A percentile compares a stretch with the other conserved stretches of the same genome.
Evolutionary conservation across 1,140 invertebrate genomes (phyloP).

Genomic region (Drosophila albomicans): DNA sequence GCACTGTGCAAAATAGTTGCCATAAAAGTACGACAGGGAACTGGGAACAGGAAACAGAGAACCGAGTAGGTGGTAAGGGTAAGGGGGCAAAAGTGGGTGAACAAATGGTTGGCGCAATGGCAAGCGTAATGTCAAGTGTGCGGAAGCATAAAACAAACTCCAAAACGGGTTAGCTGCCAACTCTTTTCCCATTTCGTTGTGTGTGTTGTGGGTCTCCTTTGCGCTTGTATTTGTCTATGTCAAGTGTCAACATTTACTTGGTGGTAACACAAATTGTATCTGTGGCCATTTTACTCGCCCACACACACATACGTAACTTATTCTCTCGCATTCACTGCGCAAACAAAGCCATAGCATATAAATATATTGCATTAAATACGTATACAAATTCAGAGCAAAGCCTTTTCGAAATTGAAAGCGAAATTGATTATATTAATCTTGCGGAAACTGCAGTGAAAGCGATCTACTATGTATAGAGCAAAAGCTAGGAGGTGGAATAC

Average conservation of each 20-base stretch:
- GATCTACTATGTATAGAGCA: not conserved
- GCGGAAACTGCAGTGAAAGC: not conserved
- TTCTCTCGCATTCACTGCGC: slow-evolving; percentile 19
- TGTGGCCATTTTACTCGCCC: slow-evolving; percentile 69
- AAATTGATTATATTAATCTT: slow-evolving; percentile 5
- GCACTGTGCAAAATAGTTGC: slow-evolving; percentile 21
- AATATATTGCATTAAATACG: slow-evolving; percentile 9
- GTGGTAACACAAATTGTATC: slow-evolving; percentile 81
- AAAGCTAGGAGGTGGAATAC: not conserved
- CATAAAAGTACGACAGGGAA: slow-evolving; percentile 1
- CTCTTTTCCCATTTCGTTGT: slow-evolving; percentile 6
- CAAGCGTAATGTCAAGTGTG: slow-evolving; percentile 78
- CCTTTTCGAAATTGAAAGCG: slow-evolving; percentile 9
- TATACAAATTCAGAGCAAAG: slow-evolving; percentile 12
- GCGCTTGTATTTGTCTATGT: slow-evolving; percentile 74
- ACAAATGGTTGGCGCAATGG: slow-evolving; percentile 54
- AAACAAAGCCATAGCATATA: slow-evolving; percentile 15
- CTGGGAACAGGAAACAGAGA: not conserved
- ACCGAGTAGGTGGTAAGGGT: too few relatives aligned
- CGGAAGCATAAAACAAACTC: slow-evolving; percentile 81
- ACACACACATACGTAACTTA: slow-evolving; percentile 46
- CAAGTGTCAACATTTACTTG: slow-evolving; percentile 83
- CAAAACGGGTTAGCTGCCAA: slow-evolving; percentile 72
- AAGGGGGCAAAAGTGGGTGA: not conserved
- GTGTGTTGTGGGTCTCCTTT: slow-evolving; percentile 3